Evolutionary conservation across 1,140 invertebrate species (phyloP).

Genomic region (Melanaphis sacchari): DNA sequence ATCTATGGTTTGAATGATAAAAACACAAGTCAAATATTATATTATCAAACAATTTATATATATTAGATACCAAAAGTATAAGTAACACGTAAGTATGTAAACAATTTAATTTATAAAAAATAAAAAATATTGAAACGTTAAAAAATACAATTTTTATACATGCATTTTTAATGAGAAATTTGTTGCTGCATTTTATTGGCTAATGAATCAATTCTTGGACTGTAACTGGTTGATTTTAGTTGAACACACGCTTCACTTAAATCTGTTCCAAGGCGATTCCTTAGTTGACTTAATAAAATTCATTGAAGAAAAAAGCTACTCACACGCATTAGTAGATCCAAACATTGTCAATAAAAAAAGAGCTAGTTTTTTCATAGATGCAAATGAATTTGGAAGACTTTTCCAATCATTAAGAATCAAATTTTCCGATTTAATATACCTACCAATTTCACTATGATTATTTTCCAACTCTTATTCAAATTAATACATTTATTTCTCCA

Average conservation of each 20-base stretch:
- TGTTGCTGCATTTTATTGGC: not conserved
- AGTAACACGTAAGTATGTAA: not conserved
- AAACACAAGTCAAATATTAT: not conserved
- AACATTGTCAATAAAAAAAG: slow-evolving; percentile 10
- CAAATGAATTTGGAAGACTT: slow-evolving; percentile 35
- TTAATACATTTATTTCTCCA: not conserved
- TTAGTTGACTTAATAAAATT: not conserved
- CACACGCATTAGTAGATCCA: not conserved
- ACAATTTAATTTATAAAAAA: not conserved
- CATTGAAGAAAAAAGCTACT: slow-evolving; percentile 3
- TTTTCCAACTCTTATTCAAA: not conserved
- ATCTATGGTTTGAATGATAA: not conserved
- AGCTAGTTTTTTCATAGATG: not conserved
- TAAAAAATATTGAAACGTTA: not conserved
- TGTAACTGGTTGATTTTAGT: not conserved
- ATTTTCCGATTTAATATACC: not conserved
- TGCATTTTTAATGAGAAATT: slow-evolving; percentile 4
- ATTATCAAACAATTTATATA: not conserved
- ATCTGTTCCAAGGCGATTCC: not conserved
- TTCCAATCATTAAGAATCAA: not conserved
- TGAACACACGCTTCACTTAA: not conserved
- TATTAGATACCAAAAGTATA: not conserved
- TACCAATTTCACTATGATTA: no score
- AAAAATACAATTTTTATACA: not conserved
- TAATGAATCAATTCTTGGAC: not conserved